phyloP scores from a whole-genome alignment of 1,140 invertebrate genomes.

The Drosophila pseudoananassae region DNA sequence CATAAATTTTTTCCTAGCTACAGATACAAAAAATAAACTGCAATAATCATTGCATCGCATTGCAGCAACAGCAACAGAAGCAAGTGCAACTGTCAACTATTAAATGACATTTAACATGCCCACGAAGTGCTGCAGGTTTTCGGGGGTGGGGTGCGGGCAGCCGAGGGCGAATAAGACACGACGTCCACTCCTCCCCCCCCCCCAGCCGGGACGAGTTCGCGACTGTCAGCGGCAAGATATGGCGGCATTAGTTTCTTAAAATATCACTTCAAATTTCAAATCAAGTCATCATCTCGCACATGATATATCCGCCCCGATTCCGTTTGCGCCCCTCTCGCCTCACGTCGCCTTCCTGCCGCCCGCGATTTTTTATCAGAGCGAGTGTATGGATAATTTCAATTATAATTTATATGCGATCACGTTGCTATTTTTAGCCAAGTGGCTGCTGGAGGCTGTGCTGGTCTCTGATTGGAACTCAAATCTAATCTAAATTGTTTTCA shows the following conservation, averaged over 20 bases:
- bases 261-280: conserved; percentile 81
- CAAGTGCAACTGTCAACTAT: conserved; percentile 81
- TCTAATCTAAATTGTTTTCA: no score
- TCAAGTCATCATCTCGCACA: conserved; percentile 70
- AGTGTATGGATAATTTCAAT: conserved; percentile 69
- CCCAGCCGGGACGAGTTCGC: neutral
- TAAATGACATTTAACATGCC: conserved; percentile 82
- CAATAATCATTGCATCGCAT: conserved; percentile 69
- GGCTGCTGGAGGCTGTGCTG: conserved; percentile 6
- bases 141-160: neutral
- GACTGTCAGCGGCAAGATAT: conserved; percentile 25
- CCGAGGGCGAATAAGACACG: conserved; percentile 18
- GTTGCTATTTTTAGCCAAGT: conserved; percentile 63
- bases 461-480: no score
- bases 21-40: conserved; percentile 60
- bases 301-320: conserved; percentile 3
- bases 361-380: conserved; percentile 26
- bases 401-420: conserved; percentile 80
- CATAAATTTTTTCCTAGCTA: conserved; percentile 62
- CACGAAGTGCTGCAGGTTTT: conserved; percentile 40
- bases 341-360: no score
- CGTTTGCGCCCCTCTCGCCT: no score
- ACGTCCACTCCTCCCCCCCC: neutral
- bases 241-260: conserved; percentile 75
- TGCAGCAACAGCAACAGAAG: conserved; percentile 40